Evolutionary conservation across 2,888 invertebrate species (phyloP).

Genomic region (Celastrina argiolus): DNA sequence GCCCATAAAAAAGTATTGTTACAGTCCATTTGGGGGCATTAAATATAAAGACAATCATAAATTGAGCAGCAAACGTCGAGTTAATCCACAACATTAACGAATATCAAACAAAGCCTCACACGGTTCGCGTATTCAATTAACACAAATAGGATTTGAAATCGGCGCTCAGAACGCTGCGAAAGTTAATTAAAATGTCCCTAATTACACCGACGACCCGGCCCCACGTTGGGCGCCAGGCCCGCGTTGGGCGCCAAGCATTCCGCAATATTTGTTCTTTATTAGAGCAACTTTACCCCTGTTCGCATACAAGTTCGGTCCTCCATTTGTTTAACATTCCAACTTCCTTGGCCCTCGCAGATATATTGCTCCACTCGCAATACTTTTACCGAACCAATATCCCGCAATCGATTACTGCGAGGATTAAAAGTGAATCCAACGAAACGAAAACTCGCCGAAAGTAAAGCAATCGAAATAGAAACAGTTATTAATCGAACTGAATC

Average conservation of each 20-base stretch:
- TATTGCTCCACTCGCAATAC: conserved; percentile 4
- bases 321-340: conserved; percentile 43
- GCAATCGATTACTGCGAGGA: background rate
- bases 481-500: conserved; percentile 43
- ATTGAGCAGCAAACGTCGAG: conserved; percentile 15
- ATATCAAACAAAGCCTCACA: conserved; percentile 47
- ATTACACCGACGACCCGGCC: conserved; percentile 35
- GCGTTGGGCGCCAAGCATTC: conserved; percentile 38
- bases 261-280: conserved; percentile 71
- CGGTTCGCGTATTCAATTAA: conserved; percentile 64
- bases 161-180: conserved; percentile 53
- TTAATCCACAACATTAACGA: conserved; percentile 39
- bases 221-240: conserved; percentile 37
- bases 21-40: background rate
- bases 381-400: background rate
- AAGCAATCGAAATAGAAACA: conserved; percentile 44
- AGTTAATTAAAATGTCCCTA: conserved; percentile 65
- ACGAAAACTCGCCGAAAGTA: conserved; percentile 24
- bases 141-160: conserved; percentile 61
- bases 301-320: conserved; percentile 45
- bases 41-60: conserved; percentile 18
- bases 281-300: conserved; percentile 62
- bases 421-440: conserved; percentile 8
- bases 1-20: background rate
- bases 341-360: conserved; percentile 35